A percentile compares a stretch with the other conserved stretches of the same genome.
Evolutionary conservation across 2,113 vertebrate species (phyloP).

Genomic region (Mastomys coucha): DNA sequence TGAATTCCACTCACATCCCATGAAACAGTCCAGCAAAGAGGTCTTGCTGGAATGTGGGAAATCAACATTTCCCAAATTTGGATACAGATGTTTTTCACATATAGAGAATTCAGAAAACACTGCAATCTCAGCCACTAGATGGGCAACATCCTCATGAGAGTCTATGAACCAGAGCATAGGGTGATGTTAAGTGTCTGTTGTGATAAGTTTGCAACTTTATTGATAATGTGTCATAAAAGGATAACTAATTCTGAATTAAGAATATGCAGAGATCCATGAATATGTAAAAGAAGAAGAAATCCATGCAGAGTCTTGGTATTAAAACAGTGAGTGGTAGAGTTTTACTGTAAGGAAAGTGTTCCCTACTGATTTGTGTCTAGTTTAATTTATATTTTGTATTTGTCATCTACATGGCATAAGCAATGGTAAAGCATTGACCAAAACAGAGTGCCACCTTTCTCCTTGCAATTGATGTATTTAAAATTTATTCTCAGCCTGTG

Average conservation of each 20-base stretch:
- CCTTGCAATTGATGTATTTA: not conserved
- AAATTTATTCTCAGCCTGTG: not conserved
- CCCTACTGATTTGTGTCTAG: not conserved
- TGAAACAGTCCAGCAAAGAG: not conserved
- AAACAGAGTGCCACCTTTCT: not conserved
- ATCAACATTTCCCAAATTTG: not conserved
- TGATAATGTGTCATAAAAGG: not conserved
- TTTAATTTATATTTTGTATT: not conserved
- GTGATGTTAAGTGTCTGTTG: not conserved
- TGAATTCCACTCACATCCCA: not conserved
- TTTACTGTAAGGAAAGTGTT: not conserved
- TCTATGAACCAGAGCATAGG: not conserved
- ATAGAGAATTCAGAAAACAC: not conserved
- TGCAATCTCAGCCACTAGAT: not conserved
- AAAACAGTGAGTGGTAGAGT: not conserved
- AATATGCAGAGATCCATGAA: not conserved
- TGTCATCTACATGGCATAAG: not conserved
- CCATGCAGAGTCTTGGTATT: not conserved
- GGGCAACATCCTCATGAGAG: not conserved
- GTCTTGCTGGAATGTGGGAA: rapidly evolving
- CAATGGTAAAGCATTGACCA: not conserved
- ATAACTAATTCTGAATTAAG: not conserved
- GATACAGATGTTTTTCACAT: rapidly evolving
- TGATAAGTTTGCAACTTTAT: not conserved
- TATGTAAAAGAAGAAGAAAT: not conserved